These are phyloP conservation scores for Balanococcus diminutus DNA, from an alignment of 2,888 invertebrate genomes.

Conservation along the genomic window DNA sequence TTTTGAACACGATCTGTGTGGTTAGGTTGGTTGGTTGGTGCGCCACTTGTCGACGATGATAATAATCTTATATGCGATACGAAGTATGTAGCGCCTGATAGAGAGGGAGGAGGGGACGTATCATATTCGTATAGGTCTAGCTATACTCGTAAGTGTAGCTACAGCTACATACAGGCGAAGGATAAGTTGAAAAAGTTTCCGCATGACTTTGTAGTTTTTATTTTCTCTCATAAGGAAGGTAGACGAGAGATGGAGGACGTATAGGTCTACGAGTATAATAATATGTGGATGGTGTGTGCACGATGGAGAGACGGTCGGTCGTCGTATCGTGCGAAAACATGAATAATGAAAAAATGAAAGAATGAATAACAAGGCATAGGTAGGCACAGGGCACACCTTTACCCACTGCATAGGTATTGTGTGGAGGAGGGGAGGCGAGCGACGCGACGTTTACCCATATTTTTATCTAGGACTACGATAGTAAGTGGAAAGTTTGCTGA, in stretches of 20 bases:
- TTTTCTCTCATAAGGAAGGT: too few relatives aligned
- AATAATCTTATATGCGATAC: background rate
- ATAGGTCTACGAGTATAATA: too few relatives aligned
- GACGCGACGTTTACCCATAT: background rate
- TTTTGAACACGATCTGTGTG: background rate
- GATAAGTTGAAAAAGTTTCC: background rate
- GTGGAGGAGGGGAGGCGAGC: background rate
- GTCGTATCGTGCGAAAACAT: background rate
- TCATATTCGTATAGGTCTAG: too few relatives aligned
- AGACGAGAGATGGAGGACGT: too few relatives aligned
- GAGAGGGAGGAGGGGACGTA: background rate
- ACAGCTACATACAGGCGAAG: background rate
- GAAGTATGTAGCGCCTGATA: background rate
- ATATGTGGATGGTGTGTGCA: too few relatives aligned
- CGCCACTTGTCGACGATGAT: background rate
- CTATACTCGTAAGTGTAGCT: too few relatives aligned
- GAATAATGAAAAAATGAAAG: background rate
- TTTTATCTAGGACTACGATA: background rate
- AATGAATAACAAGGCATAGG: slow-evolving; percentile 11
- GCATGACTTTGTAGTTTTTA: too few relatives aligned
- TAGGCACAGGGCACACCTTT: background rate
- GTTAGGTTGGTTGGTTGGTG: background rate
- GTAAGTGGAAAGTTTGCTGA: slow-evolving; percentile 12
- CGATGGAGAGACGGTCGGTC: background rate
- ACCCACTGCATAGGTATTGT: background rate